These are phyloP conservation scores for Thelaira solivaga DNA, from an alignment of 2,888 invertebrate genomes.

Conservation along the genomic window DNA sequence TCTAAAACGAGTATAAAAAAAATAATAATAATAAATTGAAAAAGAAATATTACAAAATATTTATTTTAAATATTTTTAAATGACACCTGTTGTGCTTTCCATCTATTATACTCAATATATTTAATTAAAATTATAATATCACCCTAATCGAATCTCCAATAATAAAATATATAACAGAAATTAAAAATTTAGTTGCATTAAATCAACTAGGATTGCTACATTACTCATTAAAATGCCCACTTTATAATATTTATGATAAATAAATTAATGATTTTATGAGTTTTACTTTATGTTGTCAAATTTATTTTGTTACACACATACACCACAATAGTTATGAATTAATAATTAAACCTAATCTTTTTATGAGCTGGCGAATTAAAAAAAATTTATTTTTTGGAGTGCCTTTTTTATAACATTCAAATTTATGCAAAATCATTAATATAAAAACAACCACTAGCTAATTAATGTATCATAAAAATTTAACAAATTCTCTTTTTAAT, in stretches of 20 bases:
- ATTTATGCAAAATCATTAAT: slow-evolving; percentile 39
- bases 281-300: background rate
- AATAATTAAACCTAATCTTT: slow-evolving; percentile 15
- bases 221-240: background rate
- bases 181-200: too few species aligned
- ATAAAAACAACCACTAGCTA: slow-evolving; percentile 48
- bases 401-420: too few species aligned
- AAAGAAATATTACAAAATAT: too few species aligned
- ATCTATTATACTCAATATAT: background rate
- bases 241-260: background rate
- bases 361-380: too few species aligned
- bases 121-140: background rate
- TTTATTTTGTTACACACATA: background rate
- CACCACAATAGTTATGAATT: slow-evolving; percentile 27
- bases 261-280: slow-evolving; percentile 23
- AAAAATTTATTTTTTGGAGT: background rate
- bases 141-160: too few species aligned
- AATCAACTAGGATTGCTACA: too few species aligned
- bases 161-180: too few species aligned
- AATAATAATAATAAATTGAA: too few species aligned
- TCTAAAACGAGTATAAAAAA: too few species aligned
- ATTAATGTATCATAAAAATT: slow-evolving; percentile 55
- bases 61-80: background rate
- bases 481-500: slow-evolving; percentile 51
- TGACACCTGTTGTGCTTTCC: background rate